These are phyloP conservation scores for Apodemus sylvaticus DNA, from an alignment of 2,113 vertebrate genomes.

Conservation along the genomic window DNA sequence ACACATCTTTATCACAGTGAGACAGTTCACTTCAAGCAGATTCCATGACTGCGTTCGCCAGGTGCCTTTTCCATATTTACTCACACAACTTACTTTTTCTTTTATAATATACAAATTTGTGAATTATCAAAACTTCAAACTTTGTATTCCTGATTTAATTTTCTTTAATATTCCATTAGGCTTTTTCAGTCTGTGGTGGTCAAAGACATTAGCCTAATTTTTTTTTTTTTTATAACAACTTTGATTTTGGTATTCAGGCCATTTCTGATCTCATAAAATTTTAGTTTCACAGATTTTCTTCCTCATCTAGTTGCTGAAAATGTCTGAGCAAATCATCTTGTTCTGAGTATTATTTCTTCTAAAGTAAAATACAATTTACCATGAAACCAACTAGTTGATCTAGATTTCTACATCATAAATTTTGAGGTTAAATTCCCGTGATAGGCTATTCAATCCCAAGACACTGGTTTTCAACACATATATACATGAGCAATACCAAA, in stretches of 20 bases:
- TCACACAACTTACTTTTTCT: neutral
- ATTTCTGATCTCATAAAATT: conserved; percentile 49
- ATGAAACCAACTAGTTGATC: neutral
- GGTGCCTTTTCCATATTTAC: neutral
- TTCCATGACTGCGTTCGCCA: neutral
- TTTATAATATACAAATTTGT: neutral
- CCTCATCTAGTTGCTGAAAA: conserved; percentile 40
- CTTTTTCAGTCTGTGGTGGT: conserved; percentile 21
- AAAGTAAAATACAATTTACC: neutral
- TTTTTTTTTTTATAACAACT: conserved; percentile 26
- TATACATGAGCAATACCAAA: neutral
- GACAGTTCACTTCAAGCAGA: neutral
- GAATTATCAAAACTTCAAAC: conserved; percentile 7
- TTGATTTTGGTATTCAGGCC: neutral
- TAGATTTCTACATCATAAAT: conserved; percentile 14
- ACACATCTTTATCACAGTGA: neutral
- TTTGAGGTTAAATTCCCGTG: conserved; percentile 15
- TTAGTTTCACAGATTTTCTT: conserved; percentile 7
- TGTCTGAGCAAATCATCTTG: neutral
- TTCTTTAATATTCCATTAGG: conserved; percentile 1
- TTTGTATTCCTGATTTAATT: neutral
- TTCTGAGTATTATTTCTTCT: conserved; percentile 38
- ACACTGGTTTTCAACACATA: neutral
- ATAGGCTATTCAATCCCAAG: neutral
- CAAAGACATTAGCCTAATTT: conserved; percentile 22